Evolutionary conservation across 2,797 vertebrate species (phyloP), one percentile per base, ranked within the genome.

Genomic region (Cyprinella venusta): DNA sequence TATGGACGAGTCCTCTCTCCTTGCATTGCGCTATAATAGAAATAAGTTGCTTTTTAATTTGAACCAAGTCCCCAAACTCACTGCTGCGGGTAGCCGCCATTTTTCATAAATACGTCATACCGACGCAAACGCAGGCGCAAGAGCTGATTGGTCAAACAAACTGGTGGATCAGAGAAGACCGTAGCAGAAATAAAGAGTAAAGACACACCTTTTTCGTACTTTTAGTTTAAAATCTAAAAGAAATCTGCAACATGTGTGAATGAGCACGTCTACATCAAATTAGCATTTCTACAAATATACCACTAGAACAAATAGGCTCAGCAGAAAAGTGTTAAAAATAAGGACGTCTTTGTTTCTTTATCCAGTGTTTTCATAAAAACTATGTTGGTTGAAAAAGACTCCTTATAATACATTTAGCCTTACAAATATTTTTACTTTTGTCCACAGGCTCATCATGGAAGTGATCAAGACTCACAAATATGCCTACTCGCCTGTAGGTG

Each of bases 11-110:
- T 38, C 98, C 98, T 61, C 98, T 94, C 89, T 99, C 98, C 56
- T 96, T 96, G 79, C 97, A 98, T 26, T 97, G 95, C 56, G 95
- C 95, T 71, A 96, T 96, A 13, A 98, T 95, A 7, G 95, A 94
- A 88, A 98, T 93, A 40, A 99, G 92, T 87, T 98, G 96, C 89
- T 97, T 98, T 91, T 99, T 99, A 4, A 99, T 96, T 87, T 96
- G 94, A 6, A 95, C 94, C 87, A 99, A 92, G 76, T 99, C 96
- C 8, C 96, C 95, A 91, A 98, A 98, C 67, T 92, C 90, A 52
- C 70, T 89, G 67, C 89, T 89, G 38, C 92, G 92, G 50, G 79
- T 76, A 88, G 91, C 92, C 85, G 92, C 93, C 91, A 94, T 95
- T 70, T 94, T 93, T 94, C 91, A 77, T 83, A 83, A 77, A 87